Percentiles rank a stretch among this genome's conserved stretches.
phyloP scores from a whole-genome alignment of 2,113 vertebrate species.

The Rhinoptilus africanus region DNA sequence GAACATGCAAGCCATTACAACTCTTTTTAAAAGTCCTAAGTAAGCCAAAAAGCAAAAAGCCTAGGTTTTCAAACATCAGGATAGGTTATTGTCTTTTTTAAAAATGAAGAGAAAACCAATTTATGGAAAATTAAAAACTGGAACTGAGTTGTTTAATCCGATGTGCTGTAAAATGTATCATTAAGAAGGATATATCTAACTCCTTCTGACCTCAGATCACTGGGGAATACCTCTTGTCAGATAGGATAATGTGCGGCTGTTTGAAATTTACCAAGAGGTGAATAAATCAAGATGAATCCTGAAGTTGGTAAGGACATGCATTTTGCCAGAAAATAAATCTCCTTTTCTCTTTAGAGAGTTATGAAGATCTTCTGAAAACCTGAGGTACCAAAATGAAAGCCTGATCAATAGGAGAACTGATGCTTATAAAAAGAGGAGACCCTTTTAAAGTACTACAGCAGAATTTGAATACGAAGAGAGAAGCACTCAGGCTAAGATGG shows the following conservation, averaged over 20 bases:
- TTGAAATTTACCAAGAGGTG: background rate
- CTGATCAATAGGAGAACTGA: background rate
- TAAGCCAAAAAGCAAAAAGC: background rate
- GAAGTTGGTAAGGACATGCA: background rate
- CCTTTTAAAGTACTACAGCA: background rate
- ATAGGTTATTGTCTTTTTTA: background rate
- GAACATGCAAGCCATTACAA: background rate
- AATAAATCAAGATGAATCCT: background rate
- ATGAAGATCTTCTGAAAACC: background rate
- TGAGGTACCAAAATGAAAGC: background rate
- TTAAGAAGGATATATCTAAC: background rate
- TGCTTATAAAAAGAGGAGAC: background rate
- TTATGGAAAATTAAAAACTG: background rate
- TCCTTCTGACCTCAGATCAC: background rate
- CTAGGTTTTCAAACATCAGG: background rate
- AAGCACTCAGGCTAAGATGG: background rate
- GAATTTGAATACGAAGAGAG: background rate
- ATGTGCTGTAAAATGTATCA: background rate
- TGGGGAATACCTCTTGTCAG: background rate
- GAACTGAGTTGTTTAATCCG: background rate
- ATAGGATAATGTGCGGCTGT: background rate
- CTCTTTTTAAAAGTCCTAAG: background rate
- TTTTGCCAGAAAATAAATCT: background rate
- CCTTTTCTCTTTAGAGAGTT: background rate
- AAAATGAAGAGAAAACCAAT: background rate